Conservation (phyloP, 2,113 vertebrate species). For the Ctenomys sociabilis region DNA sequence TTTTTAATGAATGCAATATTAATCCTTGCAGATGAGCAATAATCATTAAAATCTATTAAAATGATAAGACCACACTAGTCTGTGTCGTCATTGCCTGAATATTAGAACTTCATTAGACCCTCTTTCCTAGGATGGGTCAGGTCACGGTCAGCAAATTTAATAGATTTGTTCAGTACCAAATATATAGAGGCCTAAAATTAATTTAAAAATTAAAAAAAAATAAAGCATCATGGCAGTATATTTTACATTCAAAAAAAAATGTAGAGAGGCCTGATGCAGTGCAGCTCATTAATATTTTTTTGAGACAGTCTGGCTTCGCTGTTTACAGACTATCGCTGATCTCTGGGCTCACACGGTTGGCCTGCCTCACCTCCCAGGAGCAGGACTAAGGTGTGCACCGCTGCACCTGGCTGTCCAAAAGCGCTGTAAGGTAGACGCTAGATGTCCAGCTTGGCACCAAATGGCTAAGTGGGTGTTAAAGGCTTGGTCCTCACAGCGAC, state of each 20-base stretch:
- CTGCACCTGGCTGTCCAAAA: background rate
- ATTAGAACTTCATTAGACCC: conserved; percentile 16
- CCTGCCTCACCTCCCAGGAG: background rate
- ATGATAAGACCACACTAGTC: conserved; percentile 79
- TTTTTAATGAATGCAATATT: conserved; percentile 92
- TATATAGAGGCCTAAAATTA: background rate
- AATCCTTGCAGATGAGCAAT: conserved; percentile 92
- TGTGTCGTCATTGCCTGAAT: conserved; percentile 69
- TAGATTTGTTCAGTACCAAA: background rate
- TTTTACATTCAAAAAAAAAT: too few species aligned
- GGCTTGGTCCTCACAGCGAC: background rate
- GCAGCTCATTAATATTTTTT: background rate
- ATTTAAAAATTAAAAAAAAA: too few species aligned
- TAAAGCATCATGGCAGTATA: too few species aligned
- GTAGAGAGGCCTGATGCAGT: background rate
- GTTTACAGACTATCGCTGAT: background rate
- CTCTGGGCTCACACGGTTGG: background rate
- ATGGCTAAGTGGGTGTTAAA: background rate
- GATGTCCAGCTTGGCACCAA: background rate
- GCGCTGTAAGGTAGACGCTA: background rate
- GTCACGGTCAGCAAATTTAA: background rate
- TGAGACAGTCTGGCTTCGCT: background rate
- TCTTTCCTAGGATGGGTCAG: conserved; percentile 11
- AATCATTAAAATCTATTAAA: conserved; percentile 90
- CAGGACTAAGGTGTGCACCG: background rate